A percentile compares a stretch with the other conserved stretches of the same genome.
Evolutionary conservation across 2,113 vertebrate genomes (phyloP).

Genomic region (Salminus brasiliensis): DNA sequence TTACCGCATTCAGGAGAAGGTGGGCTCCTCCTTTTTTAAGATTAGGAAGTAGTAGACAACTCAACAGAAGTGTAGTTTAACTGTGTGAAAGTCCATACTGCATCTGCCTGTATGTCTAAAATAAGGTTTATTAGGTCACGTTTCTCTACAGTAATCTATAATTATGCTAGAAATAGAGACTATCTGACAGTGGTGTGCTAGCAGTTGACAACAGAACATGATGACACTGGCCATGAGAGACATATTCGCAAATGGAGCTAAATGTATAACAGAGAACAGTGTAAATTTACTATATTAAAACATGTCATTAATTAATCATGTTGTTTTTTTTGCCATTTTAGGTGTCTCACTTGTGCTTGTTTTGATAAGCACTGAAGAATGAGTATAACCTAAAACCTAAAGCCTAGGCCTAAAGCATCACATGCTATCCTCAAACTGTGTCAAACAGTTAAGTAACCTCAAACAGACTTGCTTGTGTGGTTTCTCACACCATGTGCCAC

Average conservation of each 20-base stretch:
- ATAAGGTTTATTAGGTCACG: not conserved
- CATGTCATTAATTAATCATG: no score
- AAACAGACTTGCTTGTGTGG: not conserved
- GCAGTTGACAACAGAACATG: not conserved
- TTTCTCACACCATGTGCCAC: not conserved
- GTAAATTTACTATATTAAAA: not conserved
- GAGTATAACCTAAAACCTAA: no score
- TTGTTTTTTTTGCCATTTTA: no score
- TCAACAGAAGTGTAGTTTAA: not conserved
- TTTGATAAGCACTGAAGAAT: no score
- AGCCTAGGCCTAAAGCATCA: no score
- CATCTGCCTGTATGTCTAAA: not conserved
- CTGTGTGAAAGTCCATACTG: not conserved
- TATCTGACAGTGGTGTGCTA: not conserved
- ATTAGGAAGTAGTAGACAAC: not conserved
- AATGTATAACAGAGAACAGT: not conserved
- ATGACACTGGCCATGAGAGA: not conserved
- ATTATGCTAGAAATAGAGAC: not conserved
- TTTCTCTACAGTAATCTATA: not conserved
- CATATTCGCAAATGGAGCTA: not conserved
- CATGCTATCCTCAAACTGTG: no score
- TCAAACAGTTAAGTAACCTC: not conserved
- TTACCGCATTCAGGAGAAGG: not conserved
- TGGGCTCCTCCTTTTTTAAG: not conserved
- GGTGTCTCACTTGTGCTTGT: no score